phyloP scores from a whole-genome alignment of 92 coral and sea anemone genomes.

The Parazoanthus darwini region DNA sequence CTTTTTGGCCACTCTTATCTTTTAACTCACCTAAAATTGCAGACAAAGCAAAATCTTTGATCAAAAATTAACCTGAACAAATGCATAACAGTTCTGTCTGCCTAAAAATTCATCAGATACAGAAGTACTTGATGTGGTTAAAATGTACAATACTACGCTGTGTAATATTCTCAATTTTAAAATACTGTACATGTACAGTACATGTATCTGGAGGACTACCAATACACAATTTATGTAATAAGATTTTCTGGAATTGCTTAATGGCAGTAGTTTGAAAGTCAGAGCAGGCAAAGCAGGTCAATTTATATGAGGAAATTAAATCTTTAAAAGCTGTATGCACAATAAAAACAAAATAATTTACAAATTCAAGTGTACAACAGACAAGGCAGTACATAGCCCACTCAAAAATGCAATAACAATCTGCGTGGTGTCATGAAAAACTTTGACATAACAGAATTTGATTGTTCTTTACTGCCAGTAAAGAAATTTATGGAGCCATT shows the following conservation, averaged over 20 bases:
- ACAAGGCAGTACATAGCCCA: not conserved
- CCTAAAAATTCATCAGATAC: not conserved
- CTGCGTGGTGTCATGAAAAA: not conserved
- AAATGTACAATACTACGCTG: no score
- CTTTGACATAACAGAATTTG: not conserved
- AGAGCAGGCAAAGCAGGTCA: not conserved
- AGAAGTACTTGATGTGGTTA: not conserved
- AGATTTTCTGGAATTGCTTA: not conserved
- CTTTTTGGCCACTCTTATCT: constrained; percentile 66
- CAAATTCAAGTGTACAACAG: not conserved
- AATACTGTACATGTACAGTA: no score
- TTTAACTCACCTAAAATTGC: constrained; percentile 26
- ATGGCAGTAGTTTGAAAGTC: not conserved
- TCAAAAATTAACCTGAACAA: not conserved
- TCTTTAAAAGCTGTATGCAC: not conserved
- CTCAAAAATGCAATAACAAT: not conserved
- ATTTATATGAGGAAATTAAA: not conserved
- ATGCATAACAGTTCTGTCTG: not conserved
- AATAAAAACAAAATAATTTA: not conserved
- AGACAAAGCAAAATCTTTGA: not conserved
- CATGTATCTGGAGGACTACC: no score
- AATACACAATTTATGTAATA: no score
- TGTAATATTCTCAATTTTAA: no score
- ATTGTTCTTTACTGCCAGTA: not conserved
- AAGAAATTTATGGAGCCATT: not conserved